Base-by-base conservation (phyloP, 2,888 invertebrate species). In the Lissocephala sabroskyi region DNA sequence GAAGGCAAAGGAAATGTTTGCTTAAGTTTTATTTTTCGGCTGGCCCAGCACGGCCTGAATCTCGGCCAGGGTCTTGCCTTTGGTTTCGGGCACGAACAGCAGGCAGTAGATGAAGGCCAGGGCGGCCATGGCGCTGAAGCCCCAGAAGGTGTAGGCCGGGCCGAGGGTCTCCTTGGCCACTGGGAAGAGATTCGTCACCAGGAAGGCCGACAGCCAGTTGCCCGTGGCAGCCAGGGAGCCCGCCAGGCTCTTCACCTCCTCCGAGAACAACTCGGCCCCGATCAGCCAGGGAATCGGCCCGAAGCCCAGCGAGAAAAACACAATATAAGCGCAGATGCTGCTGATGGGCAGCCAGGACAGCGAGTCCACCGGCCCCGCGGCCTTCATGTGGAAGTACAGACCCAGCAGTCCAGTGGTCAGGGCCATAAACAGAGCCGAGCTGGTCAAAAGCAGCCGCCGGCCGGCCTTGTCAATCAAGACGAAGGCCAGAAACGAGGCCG, bases 211-310 rank as follows among this genome's bases (percentile, higher is more conserved):
- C 3, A 91, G 75, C 94, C 94, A 94, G 80, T 93, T 95, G 39
- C 91, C 87, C 0, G 93, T 88, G n/a, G 92, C 92, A 0, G 92
- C 91, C 4, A 92, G 88, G 0, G 93, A 90, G n/a, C 90, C 88
- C 9, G 91, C 91, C 45, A 91, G 84, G 0, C 89, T 89, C 79
- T 92, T 93, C 39, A 93, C 91, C 68, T 92, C 90, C 1, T 90
- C 86, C 7, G 92, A 87, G 79, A 95, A 91, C 6, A 95, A 85
- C 79, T 95, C 95, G 0, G 93, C 88, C 66, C 90, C 85, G 51
- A 81, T 90, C 86, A 94, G 87, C 82, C 82, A 82, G 0, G 95
- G 94, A 17, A 95, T 91, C 0, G 95, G 95, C 0, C 95, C 95
- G 65, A 91, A 91, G 29, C 95, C 94, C 9, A 94, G 60, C 0